Evolutionary conservation across 2,113 vertebrate species (phyloP).

Genomic region (Callipepla californica): DNA sequence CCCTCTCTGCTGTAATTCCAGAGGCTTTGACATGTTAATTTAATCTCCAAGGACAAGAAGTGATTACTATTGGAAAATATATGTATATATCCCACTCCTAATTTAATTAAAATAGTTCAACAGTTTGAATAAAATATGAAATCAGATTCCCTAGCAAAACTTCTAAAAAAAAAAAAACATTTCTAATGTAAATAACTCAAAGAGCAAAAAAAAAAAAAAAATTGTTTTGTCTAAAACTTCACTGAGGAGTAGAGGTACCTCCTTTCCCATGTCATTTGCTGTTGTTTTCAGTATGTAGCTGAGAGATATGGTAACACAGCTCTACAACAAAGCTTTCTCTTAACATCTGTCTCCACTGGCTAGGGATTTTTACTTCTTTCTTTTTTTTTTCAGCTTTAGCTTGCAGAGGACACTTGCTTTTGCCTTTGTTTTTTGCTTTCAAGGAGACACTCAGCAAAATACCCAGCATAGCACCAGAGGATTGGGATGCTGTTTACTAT

Average conservation of each 20-base stretch:
- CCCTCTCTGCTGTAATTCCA: constrained; percentile 28
- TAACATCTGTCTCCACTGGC: not conserved
- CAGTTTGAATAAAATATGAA: constrained; percentile 45
- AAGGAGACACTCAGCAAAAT: not conserved
- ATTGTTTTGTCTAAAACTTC: not conserved
- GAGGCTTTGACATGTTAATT: constrained; percentile 35
- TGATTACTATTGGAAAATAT: not conserved
- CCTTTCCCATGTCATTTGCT: not conserved
- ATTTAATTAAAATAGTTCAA: constrained; percentile 62
- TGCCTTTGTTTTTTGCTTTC: not conserved
- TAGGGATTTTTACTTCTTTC: not conserved
- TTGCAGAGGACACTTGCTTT: not conserved
- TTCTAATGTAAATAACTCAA: not conserved
- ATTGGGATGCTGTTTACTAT: not conserved
- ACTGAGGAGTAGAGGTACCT: not conserved
- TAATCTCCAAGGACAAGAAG: constrained; percentile 47
- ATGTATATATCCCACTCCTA: not conserved
- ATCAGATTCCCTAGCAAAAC: constrained; percentile 34
- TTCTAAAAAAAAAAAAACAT: not conserved
- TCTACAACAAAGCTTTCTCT: not conserved
- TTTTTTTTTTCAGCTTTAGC: not conserved
- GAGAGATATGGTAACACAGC: not conserved
- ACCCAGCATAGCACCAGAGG: not conserved
- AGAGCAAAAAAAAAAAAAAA: not conserved
- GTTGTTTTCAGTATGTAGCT: not conserved